phyloP scores from a whole-genome alignment of 92 coral and sea anemone genomes.

The Porites evermanni region DNA sequence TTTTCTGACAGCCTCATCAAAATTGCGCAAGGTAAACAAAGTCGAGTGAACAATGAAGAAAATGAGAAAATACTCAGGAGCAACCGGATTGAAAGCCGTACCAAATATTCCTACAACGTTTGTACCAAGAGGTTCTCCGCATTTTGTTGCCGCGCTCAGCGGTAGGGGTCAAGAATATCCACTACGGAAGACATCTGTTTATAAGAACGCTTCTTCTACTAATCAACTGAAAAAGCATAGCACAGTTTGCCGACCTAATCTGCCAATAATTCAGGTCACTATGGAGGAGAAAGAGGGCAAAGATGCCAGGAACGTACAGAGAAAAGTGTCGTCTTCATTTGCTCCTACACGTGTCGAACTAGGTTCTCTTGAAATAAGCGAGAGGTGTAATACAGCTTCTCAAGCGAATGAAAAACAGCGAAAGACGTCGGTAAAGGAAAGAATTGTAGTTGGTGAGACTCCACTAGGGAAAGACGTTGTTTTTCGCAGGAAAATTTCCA shows the following conservation, averaged over 20 bases:
- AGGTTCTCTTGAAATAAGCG: not conserved
- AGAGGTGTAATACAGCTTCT: not conserved
- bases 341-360: not conserved
- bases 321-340: not conserved
- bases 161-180: conserved; percentile 1
- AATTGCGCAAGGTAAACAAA: not conserved
- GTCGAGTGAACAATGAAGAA: conserved; percentile 2
- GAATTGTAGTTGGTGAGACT: conserved; percentile 13
- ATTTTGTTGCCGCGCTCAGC: conserved; percentile 34
- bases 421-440: not conserved
- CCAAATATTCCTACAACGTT: conserved; percentile 16
- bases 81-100: conserved; percentile 18
- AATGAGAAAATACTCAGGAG: conserved; percentile 13
- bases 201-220: not conserved
- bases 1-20: not conserved
- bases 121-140: conserved; percentile 29
- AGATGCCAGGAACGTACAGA: not conserved
- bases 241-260: not conserved
- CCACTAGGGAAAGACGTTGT: conserved; percentile 10
- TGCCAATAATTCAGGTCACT: conserved; percentile 28
- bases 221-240: not conserved
- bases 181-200: conserved; percentile 9
- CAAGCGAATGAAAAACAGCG: not conserved
- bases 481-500: conserved; percentile 27
- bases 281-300: not conserved